Conservation (phyloP, 1,140 invertebrate species). For the Pachyrhynchus sulphureomaculatus region DNA sequence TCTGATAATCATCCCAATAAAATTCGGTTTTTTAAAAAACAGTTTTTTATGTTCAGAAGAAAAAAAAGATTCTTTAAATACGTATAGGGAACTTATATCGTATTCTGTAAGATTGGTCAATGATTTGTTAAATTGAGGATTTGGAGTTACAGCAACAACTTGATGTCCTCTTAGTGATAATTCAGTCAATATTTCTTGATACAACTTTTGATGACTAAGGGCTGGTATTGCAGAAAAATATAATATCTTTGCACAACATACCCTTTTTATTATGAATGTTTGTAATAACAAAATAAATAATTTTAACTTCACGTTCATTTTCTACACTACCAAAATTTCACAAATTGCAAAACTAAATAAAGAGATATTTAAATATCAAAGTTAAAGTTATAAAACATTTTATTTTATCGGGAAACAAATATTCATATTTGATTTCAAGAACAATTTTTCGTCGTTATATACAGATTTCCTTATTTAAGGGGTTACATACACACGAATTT, state of each 20-base stretch:
- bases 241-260: conserved; percentile 52
- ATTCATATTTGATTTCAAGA: too few relatives aligned
- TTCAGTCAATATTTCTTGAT: conserved; percentile 44
- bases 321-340: too few relatives aligned
- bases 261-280: neutral
- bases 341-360: too few relatives aligned
- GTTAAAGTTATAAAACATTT: too few relatives aligned
- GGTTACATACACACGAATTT: too few relatives aligned
- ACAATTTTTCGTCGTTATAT: too few relatives aligned
- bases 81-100: conserved; percentile 24
- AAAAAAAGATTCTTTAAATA: conserved; percentile 1
- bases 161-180: conserved; percentile 33
- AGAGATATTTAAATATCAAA: too few relatives aligned
- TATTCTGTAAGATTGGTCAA: conserved; percentile 18
- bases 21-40: conserved; percentile 28
- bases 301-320: too few relatives aligned
- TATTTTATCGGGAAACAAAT: too few relatives aligned
- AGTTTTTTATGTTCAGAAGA: conserved; percentile 5
- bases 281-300: too few relatives aligned
- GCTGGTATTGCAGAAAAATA: conserved; percentile 53
- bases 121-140: conserved; percentile 6
- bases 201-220: conserved; percentile 59
- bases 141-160: conserved; percentile 21
- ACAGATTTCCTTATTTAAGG: too few relatives aligned
- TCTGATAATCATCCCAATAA: conserved; percentile 12